Percentiles rank a stretch among this genome's conserved stretches.
These are phyloP conservation scores for Charina bottae DNA, from an alignment of 2,113 vertebrate species.

Conservation along the genomic window DNA sequence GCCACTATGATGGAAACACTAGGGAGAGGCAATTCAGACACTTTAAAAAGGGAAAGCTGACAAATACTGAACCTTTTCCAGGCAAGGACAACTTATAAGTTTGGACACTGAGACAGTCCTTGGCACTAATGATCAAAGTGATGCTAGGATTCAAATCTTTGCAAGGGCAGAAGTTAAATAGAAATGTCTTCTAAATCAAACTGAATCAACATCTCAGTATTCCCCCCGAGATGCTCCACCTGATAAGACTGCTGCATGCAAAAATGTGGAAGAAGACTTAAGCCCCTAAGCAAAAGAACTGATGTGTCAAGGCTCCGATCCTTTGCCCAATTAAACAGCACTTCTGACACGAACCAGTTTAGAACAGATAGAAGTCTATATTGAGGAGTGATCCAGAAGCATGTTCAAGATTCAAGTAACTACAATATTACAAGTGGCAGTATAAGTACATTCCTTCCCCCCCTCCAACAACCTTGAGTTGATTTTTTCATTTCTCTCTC, in stretches of 20 bases:
- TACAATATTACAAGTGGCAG: no score
- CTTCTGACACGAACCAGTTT: no score
- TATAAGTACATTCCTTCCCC: no score
- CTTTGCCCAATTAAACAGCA: no score
- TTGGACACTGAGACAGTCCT: constrained; percentile 14
- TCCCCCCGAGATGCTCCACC: background rate
- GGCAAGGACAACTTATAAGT: constrained; percentile 5
- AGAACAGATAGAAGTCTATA: no score
- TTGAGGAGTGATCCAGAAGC: no score
- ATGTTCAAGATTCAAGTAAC: no score
- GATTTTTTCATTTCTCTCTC: no score
- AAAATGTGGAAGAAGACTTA: background rate
- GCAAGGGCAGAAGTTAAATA: constrained; percentile 18
- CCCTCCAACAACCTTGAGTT: no score
- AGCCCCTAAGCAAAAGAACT: background rate
- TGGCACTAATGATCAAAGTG: constrained; percentile 29
- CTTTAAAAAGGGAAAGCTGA: constrained; percentile 4
- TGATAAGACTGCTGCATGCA: background rate
- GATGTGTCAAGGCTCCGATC: no score
- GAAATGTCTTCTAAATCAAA: constrained; percentile 11
- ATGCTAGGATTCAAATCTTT: constrained; percentile 26
- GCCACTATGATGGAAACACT: background rate
- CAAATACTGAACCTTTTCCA: constrained; percentile 23
- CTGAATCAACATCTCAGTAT: background rate
- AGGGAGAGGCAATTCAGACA: background rate